Percentiles rank a stretch among this genome's conserved stretches.
These are phyloP conservation scores for Eulimnadia texana DNA, from an alignment of 1,140 invertebrate genomes.

Conservation along the genomic window DNA sequence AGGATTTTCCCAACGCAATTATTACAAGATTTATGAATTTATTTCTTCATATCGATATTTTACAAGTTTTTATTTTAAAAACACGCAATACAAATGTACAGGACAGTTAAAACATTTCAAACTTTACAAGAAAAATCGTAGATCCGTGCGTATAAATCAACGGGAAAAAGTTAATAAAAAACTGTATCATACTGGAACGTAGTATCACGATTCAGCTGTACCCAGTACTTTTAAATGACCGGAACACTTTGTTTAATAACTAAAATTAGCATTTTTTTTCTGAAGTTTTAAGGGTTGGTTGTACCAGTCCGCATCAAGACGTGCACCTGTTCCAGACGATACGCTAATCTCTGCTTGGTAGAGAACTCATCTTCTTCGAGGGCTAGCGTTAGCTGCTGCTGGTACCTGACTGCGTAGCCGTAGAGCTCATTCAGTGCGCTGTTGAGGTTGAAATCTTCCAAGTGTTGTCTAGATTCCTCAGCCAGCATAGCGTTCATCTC, in stretches of 20 bases:
- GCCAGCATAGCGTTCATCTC: conserved; percentile 98
- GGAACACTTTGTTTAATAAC: too few species aligned
- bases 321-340: conserved; percentile 89
- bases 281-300: conserved; percentile 32
- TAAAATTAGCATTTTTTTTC: neutral
- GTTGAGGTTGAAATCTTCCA: conserved; percentile 92
- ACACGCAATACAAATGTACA: too few species aligned
- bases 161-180: neutral
- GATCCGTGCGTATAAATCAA: too few species aligned
- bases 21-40: neutral
- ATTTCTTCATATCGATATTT: neutral
- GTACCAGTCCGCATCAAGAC: conserved; percentile 81
- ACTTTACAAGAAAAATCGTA: too few species aligned
- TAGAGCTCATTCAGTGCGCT: conserved; percentile 91
- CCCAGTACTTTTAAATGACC: neutral
- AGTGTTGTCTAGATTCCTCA: conserved; percentile 90
- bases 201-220: neutral
- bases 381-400: conserved; percentile 87
- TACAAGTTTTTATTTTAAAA: neutral
- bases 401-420: conserved; percentile 86
- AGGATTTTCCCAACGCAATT: too few species aligned
- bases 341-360: conserved; percentile 83
- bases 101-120: too few species aligned
- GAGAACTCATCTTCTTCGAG: conserved; percentile 96
- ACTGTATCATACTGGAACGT: neutral